These are phyloP conservation scores for Limnephilus auricula DNA, from an alignment of 2,888 invertebrate genomes.

Conservation along the genomic window DNA sequence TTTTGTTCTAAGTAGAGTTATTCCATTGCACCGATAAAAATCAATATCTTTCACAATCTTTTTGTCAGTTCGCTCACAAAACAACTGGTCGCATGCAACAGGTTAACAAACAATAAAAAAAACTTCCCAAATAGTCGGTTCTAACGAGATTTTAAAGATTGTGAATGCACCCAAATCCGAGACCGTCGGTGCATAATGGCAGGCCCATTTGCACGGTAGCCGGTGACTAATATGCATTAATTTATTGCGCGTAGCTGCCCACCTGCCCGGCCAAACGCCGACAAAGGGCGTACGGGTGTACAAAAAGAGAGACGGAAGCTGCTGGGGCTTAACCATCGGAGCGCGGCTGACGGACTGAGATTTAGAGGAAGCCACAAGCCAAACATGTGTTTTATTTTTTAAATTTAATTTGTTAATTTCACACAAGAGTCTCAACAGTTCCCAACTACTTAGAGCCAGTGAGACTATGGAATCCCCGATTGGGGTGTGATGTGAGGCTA, in stretches of 20 bases:
- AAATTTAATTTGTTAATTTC: too few relatives aligned
- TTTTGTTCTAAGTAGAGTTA: too few relatives aligned
- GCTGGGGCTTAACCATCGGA: background rate
- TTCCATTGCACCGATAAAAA: too few relatives aligned
- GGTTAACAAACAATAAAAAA: background rate
- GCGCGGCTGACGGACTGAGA: background rate
- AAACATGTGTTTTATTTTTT: too few relatives aligned
- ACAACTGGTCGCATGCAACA: background rate
- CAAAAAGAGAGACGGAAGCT: slow-evolving; percentile 5
- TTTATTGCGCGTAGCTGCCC: slow-evolving; percentile 36
- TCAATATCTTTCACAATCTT: too few relatives aligned
- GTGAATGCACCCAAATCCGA: background rate
- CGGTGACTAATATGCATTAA: slow-evolving; percentile 32
- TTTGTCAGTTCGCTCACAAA: background rate
- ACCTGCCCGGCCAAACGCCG: slow-evolving; percentile 6
- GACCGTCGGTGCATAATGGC: background rate
- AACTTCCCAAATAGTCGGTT: background rate
- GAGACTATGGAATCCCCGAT: too few relatives aligned
- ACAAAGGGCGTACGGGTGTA: slow-evolving; percentile 14
- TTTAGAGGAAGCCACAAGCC: too few relatives aligned
- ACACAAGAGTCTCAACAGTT: too few relatives aligned
- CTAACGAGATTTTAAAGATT: slow-evolving; percentile 33
- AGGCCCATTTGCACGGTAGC: slow-evolving; percentile 26
- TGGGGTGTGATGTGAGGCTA: too few relatives aligned
- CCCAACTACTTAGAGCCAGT: too few relatives aligned